Evolutionary conservation across 2,797 vertebrate species (phyloP).

Genomic region (Schizopygopsis malacanthus): DNA sequence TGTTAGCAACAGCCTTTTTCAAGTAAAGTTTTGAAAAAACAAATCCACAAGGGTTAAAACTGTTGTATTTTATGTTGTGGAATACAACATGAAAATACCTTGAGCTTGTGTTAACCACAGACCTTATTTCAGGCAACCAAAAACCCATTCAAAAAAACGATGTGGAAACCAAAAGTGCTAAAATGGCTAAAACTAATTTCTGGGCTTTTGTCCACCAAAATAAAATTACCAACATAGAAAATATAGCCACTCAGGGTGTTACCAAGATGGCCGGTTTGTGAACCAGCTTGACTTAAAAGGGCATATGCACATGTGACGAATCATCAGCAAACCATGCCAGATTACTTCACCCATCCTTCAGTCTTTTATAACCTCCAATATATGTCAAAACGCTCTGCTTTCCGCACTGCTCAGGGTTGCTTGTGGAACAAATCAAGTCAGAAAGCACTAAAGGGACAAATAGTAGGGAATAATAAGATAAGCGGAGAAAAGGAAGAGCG

Average conservation of each 20-base stretch:
- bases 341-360: constrained; percentile 53
- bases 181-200: not conserved
- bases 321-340: constrained; percentile 20
- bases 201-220: not conserved
- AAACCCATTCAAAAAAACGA: not conserved
- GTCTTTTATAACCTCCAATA: constrained; percentile 47
- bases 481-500: constrained; percentile 32
- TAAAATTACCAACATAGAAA: not conserved
- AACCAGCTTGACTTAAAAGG: not conserved
- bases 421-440: constrained; percentile 56
- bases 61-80: not conserved
- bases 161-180: not conserved
- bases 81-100: not conserved
- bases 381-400: constrained; percentile 11
- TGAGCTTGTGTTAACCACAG: not conserved
- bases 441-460: constrained; percentile 34
- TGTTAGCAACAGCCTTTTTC: not conserved
- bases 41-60: not conserved
- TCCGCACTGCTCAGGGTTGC: constrained; percentile 46
- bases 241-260: not conserved
- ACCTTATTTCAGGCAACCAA: not conserved
- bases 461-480: constrained; percentile 41
- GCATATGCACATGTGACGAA: not conserved
- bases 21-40: not conserved
- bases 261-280: not conserved